Evolutionary conservation across 2,797 vertebrate species (phyloP).

Genomic region (Psittacula derbiana): DNA sequence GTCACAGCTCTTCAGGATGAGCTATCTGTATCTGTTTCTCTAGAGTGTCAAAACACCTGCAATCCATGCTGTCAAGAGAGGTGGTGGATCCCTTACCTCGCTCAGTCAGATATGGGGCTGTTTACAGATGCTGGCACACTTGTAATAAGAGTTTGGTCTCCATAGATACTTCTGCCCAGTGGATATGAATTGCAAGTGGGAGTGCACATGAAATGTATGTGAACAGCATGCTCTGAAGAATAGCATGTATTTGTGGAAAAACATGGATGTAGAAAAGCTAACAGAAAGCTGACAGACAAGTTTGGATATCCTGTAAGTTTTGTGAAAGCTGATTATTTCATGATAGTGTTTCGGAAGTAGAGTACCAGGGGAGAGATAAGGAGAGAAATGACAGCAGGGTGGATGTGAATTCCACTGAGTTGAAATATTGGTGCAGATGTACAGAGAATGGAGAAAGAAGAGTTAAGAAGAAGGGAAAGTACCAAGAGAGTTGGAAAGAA

Average conservation of each 20-base stretch:
- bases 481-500: neutral
- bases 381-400: neutral
- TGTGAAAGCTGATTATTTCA: neutral
- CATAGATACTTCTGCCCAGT: accelerated
- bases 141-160: neutral
- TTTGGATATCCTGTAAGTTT: neutral
- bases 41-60: neutral
- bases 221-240: neutral
- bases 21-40: neutral
- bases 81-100: neutral
- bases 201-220: neutral
- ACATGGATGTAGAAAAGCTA: neutral
- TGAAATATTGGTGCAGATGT: neutral
- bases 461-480: neutral
- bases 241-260: neutral
- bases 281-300: neutral
- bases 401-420: neutral
- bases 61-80: neutral
- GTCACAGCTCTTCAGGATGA: neutral
- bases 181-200: neutral
- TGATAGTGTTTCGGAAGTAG: neutral
- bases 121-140: neutral
- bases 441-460: neutral
- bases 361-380: neutral
- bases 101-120: neutral